Evolutionary conservation across 1,140 invertebrate genomes (phyloP).

Genomic region (Tetramorium alpestre): DNA sequence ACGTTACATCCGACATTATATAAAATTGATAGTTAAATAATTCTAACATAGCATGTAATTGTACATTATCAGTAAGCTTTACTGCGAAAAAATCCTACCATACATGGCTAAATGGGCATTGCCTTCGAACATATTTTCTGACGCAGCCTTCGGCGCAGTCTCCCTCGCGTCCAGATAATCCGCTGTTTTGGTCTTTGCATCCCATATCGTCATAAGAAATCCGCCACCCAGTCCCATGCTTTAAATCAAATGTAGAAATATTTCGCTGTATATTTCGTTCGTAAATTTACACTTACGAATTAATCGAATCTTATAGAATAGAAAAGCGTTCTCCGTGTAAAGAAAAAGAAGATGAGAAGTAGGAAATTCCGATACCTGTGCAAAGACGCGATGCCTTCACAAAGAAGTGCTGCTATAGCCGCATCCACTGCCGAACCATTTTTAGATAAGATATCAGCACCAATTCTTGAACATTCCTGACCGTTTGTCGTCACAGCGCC

Average conservation of each 20-base stretch:
- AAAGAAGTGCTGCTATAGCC: conserved; percentile 92
- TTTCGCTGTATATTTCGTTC: conserved; percentile 1
- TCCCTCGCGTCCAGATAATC: conserved; percentile 89
- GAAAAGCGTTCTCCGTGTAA: not conserved
- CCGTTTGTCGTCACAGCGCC: conserved; percentile 81
- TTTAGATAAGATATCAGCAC: conserved; percentile 86
- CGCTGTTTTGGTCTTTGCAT: conserved; percentile 83
- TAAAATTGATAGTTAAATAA: not conserved
- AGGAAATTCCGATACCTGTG: conserved; percentile 85
- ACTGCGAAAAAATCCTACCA: conserved; percentile 79
- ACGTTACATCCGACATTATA: not conserved
- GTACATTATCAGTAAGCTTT: not conserved
- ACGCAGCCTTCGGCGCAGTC: conserved; percentile 88
- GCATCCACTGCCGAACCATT: conserved; percentile 94
- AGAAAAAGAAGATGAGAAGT: not conserved
- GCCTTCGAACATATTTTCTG: conserved; percentile 88
- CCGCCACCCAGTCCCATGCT: conserved; percentile 94
- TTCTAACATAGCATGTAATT: not conserved
- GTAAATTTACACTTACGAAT: not conserved
- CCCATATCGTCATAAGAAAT: conserved; percentile 92
- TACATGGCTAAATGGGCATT: conserved; percentile 84
- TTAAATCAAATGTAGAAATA: conserved; percentile 36
- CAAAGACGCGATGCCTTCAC: conserved; percentile 92
- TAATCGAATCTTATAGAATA: not conserved
- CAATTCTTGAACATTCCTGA: conserved; percentile 81